Evolutionary conservation across 2,797 vertebrate genomes (phyloP).

Genomic region (Eulemur coronatus): DNA sequence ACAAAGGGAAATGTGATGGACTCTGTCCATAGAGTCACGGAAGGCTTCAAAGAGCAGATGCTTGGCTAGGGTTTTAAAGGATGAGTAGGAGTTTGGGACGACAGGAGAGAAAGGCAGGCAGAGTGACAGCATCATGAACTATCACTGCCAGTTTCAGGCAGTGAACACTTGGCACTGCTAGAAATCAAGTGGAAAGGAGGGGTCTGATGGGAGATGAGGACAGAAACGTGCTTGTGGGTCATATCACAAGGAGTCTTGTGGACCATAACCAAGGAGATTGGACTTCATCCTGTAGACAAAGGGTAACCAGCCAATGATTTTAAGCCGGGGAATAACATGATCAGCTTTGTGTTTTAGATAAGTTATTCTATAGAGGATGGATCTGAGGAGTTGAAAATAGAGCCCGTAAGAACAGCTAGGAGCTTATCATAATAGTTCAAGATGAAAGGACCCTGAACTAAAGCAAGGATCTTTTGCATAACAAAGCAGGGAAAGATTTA

Average conservation of each 20-base stretch:
- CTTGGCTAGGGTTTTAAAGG: neutral
- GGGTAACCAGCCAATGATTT: neutral
- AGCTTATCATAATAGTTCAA: neutral
- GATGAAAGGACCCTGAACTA: constrained; percentile 16
- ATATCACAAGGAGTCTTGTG: neutral
- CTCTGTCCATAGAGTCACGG: neutral
- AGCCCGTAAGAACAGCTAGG: neutral
- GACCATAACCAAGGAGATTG: neutral
- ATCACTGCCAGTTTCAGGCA: neutral
- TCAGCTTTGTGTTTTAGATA: neutral
- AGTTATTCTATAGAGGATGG: neutral
- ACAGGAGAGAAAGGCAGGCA: neutral
- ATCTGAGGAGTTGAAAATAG: neutral
- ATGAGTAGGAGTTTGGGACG: neutral
- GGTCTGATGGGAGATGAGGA: neutral
- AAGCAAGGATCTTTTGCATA: neutral
- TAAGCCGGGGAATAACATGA: neutral
- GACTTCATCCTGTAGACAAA: constrained; percentile 14
- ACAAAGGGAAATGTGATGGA: neutral
- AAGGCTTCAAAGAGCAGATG: neutral
- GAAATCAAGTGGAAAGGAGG: neutral
- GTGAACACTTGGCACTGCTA: neutral
- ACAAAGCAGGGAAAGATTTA: constrained; percentile 1
- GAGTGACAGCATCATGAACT: neutral
- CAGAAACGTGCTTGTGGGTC: neutral